phyloP scores from a whole-genome alignment of 2,113 vertebrate species.

The Caretta caretta region DNA sequence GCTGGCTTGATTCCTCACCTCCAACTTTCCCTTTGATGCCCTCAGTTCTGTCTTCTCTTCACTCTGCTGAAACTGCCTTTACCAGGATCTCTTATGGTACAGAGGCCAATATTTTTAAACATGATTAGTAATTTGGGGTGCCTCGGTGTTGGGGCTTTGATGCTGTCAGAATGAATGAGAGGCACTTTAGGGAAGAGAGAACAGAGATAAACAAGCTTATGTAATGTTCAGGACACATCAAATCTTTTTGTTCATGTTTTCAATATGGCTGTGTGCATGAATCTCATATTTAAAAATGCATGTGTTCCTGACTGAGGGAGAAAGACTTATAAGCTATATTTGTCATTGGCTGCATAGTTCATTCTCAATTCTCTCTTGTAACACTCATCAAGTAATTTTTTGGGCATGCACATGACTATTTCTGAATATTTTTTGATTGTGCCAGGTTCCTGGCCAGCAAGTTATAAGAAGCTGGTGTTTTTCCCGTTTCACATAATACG shows the following conservation, averaged over 20 bases:
- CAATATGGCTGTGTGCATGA: neutral
- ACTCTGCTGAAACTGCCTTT: neutral
- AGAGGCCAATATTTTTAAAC: neutral
- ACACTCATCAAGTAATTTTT: neutral
- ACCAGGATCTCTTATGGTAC: neutral
- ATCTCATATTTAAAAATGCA: neutral
- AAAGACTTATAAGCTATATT: neutral
- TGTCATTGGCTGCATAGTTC: neutral
- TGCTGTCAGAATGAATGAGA: neutral
- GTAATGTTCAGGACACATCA: neutral
- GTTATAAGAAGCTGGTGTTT: neutral
- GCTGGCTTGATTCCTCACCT: neutral
- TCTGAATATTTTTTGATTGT: neutral
- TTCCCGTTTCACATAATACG: neutral
- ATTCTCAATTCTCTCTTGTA: neutral
- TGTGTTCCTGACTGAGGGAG: neutral
- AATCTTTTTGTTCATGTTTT: neutral
- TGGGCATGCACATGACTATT: neutral
- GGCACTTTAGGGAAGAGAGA: neutral
- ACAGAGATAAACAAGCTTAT: neutral
- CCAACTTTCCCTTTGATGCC: neutral
- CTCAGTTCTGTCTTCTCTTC: neutral
- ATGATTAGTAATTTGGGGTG: neutral
- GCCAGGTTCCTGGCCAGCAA: neutral
- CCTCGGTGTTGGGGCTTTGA: neutral